These are phyloP conservation scores for Danio rerio DNA, from an alignment of 2,113 vertebrate species.

Conservation along the genomic window DNA sequence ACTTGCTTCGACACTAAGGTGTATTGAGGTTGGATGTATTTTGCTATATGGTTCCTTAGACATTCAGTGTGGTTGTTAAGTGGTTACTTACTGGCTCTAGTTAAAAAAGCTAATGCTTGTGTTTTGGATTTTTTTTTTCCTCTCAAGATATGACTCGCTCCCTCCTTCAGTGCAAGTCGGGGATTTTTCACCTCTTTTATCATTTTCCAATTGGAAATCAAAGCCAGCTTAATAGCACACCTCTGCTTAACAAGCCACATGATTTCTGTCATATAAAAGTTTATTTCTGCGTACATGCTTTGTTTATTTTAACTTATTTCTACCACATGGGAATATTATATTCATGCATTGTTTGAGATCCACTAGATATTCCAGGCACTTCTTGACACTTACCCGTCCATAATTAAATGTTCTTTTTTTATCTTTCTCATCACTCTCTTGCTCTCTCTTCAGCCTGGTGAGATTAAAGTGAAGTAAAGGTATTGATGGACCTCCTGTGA, in stretches of 20 bases:
- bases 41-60: too few species aligned
- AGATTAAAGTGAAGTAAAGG: conserved; percentile 49
- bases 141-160: background rate
- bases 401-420: background rate
- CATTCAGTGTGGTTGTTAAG: background rate
- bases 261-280: too few species aligned
- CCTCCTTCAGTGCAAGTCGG: conserved; percentile 11
- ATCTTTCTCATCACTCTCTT: background rate
- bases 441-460: background rate
- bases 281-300: too few species aligned
- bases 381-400: background rate
- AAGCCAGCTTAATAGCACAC: background rate
- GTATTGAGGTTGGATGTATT: background rate
- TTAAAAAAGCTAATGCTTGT: too few species aligned
- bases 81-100: too few species aligned
- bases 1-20: background rate
- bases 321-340: background rate
- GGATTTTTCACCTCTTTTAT: conserved; percentile 3
- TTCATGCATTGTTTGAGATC: background rate
- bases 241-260: background rate
- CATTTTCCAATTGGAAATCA: conserved; percentile 11
- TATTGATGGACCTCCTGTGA: conserved; percentile 55
- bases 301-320: background rate
- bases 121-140: background rate
- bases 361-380: background rate